Evolutionary conservation across 1,140 invertebrate genomes (phyloP).

Genomic region (Popillia japonica): DNA sequence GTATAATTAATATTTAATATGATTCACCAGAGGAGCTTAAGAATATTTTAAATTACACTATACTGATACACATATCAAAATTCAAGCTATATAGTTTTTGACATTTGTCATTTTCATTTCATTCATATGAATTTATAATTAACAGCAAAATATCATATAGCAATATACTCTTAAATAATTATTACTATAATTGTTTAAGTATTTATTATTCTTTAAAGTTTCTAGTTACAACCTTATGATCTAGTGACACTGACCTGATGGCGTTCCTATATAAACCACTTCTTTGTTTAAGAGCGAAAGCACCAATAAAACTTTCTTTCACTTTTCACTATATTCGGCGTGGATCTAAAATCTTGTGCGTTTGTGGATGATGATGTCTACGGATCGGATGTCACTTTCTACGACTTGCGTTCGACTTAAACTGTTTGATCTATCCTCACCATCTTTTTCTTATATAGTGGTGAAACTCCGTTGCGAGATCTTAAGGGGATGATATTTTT

Average conservation of each 20-base stretch:
- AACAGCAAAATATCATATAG: too few relatives aligned
- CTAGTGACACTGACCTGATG: slow-evolving; percentile 13
- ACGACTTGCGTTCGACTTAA: not conserved
- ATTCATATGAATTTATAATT: too few relatives aligned
- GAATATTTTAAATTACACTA: too few relatives aligned
- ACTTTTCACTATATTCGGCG: slow-evolving; percentile 8
- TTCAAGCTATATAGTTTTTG: too few relatives aligned
- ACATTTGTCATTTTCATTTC: too few relatives aligned
- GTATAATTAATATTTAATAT: too few relatives aligned
- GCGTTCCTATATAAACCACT: not conserved
- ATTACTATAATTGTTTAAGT: not conserved
- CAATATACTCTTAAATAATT: not conserved
- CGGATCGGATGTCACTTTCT: slow-evolving; percentile 26
- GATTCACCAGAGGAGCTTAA: too few relatives aligned
- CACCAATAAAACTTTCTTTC: slow-evolving; percentile 23
- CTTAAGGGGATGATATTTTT: slow-evolving; percentile 29
- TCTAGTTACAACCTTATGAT: not conserved
- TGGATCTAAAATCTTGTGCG: not conserved
- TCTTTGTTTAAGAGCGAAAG: not conserved
- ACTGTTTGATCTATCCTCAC: slow-evolving; percentile 26
- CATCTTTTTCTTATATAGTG: slow-evolving; percentile 29
- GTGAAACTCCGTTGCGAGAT: slow-evolving; percentile 13
- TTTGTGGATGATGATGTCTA: not conserved
- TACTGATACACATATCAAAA: too few relatives aligned
- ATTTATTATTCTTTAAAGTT: not conserved